Evolutionary conservation across 2,888 invertebrate genomes (phyloP), one percentile per base, ranked within the genome.

Genomic region (Automeris io): DNA sequence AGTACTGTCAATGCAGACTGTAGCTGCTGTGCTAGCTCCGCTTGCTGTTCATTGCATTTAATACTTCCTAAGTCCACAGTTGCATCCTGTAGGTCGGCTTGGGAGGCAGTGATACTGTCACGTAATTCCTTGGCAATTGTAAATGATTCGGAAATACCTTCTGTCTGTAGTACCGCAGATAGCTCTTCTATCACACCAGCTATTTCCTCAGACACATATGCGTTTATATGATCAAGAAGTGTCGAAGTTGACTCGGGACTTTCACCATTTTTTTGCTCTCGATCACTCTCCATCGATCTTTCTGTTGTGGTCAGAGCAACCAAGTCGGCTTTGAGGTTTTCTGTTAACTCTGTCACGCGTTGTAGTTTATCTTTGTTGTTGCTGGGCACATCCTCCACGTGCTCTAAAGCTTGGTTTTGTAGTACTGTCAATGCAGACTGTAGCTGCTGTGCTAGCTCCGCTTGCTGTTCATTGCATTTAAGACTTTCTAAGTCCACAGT

Each of bases 361-460:
- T 61, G 44, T 8, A 61, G 8, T 1, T 42, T 16, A 3, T 54
- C 39, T 31, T 47, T 41, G 7, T 41, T 45, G 26, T 55, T 32
- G 1, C 36, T 16, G 13, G 41, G 16, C 3, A 40, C 12, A 24
- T 58, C 41, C 25, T 52, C 22, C 31, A 46, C 35, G 16, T 36
- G 51, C 2, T 63, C 52, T 5, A 54, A 25, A 4, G 41, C 18
- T 21, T 61, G 41, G 6, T 39, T 43, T 43, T 63, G 49, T 19
- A 66, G 19, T 2, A 37, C 37, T 31, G 46, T 45, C 31, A 73
- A 43, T 2, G 54, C 44, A 5, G 49, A 41, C 25, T 45, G 42
- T 22, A 57, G 40, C 29, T 47, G 35, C 18, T 36, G 35, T 32
- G 29, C 35, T 12, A 41, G 5, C 16, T 16, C 2, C 9, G 3